Percentiles rank a stretch among this genome's conserved stretches.
These are phyloP conservation scores for Euura lappo DNA, from an alignment of 1,140 invertebrate species.

Conservation along the genomic window DNA sequence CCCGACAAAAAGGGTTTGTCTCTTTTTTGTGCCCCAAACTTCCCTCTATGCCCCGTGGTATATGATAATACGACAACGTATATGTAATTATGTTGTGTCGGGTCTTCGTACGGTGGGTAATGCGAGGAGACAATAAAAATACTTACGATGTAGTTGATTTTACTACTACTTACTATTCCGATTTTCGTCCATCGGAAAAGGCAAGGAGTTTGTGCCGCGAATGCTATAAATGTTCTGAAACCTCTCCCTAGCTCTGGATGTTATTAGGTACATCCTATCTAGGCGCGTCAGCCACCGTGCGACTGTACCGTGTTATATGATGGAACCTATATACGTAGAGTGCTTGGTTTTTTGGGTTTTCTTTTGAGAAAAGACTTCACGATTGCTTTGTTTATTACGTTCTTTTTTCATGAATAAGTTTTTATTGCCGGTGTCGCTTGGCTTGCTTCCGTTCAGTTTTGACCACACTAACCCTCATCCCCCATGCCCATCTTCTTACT, in stretches of 20 bases:
- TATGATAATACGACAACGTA: not conserved
- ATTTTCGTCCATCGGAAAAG: too few species aligned
- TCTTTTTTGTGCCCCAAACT: constrained; percentile 12
- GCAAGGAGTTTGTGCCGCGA: too few species aligned
- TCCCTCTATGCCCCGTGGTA: constrained; percentile 16
- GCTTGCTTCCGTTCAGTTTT: constrained; percentile 54
- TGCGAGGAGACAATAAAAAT: not conserved
- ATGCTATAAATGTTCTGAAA: too few species aligned
- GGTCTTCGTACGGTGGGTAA: not conserved
- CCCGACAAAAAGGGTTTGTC: constrained; percentile 15
- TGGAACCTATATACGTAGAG: constrained; percentile 39
- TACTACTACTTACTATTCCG: too few species aligned
- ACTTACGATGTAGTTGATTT: too few species aligned
- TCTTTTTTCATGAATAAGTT: constrained; percentile 23
- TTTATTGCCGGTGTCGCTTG: constrained; percentile 50
- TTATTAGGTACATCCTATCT: not conserved
- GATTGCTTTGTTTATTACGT: constrained; percentile 16
- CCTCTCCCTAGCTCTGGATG: too few species aligned
- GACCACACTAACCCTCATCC: constrained; percentile 58
- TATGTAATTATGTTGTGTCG: not conserved
- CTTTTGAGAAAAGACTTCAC: not conserved
- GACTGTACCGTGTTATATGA: constrained; percentile 19
- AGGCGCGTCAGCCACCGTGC: not conserved
- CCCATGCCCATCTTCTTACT: constrained; percentile 51
- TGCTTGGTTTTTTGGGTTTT: constrained; percentile 44